Base-by-base conservation (phyloP, 2,797 vertebrate genomes). In the Orientallactaga sibirica region DNA sequence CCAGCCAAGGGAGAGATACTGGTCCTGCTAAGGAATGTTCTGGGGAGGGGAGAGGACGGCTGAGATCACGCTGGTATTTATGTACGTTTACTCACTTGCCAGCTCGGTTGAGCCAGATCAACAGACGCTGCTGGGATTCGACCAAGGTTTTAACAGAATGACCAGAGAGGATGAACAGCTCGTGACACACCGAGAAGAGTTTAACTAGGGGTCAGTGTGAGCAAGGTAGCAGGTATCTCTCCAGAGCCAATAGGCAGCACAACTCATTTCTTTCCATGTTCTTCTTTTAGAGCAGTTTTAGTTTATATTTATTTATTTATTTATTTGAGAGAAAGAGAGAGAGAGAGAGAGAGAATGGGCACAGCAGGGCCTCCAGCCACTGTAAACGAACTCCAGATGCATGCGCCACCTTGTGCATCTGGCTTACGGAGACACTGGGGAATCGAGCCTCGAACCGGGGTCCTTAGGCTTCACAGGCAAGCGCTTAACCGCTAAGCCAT, bases 21-120 rank as follows among this genome's bases (percentile, higher is more conserved):
- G 0, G 1, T 93, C 76, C 68, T 85, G 71, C 82, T 82, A 7
- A 94, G 86, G 95, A 97, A 96, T 97, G 95, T 89, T 15, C 90
- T 84, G 55, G 94, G 80, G 92, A 85, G 9, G 64, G 88, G 68
- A 66, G 82, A 88, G 84, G 37, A 58, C n/a, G 82, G 11, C 75
- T 96, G 94, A 96, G 91, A 16, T 96, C 97, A 96, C 97, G 96
- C n/a, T 27, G 91, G 88, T 96, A 94, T 96, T 95, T 96, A 7
- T 96, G 87, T 88, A 61, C 68, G 33, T 75, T 81, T 92, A 88
- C 93, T 92, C 67, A 75, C 20, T 94, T 43, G 92, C 29, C 71
- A 58, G 64, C 61, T 73, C 70, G 27, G 52, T 80, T 67, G 61
- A 27, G 33, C 48, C 76, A 81, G 22, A 88, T 81, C 76, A 80